These are phyloP conservation scores for Myzus persicae DNA, from an alignment of 1,140 invertebrate genomes.

Conservation along the genomic window DNA sequence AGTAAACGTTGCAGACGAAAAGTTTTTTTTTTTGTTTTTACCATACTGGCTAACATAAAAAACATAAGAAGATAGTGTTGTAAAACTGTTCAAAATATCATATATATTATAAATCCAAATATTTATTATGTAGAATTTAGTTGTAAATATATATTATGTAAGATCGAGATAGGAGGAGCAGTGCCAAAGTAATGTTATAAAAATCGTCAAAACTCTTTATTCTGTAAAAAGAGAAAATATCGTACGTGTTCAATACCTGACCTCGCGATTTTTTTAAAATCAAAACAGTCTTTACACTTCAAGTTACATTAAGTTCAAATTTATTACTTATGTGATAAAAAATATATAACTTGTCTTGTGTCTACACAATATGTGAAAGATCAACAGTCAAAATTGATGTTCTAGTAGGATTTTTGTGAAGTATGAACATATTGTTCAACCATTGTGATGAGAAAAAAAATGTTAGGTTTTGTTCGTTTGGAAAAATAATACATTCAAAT, in stretches of 20 bases:
- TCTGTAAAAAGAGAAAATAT: background rate
- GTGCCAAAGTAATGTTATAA: background rate
- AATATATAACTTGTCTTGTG: background rate
- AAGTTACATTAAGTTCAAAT: background rate
- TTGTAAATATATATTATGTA: background rate
- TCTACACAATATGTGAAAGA: background rate
- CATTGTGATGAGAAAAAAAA: conserved; percentile 10
- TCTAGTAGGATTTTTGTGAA: background rate
- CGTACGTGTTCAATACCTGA: background rate
- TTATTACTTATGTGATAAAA: background rate
- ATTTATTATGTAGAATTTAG: background rate
- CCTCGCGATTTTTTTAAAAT: background rate
- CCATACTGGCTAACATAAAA: background rate
- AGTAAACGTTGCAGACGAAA: too few species aligned
- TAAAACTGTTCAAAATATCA: background rate
- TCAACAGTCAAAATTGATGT: background rate
- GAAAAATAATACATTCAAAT: background rate
- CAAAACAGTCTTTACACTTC: conserved; percentile 8
- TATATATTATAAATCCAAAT: too few species aligned
- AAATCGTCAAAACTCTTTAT: background rate
- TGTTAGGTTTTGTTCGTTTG: background rate
- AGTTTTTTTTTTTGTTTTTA: background rate
- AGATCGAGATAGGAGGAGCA: background rate
- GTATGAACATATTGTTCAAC: background rate
- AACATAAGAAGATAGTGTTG: background rate